phyloP scores from a whole-genome alignment of 2,888 invertebrate species.

The Blastobasis lacticolella region DNA sequence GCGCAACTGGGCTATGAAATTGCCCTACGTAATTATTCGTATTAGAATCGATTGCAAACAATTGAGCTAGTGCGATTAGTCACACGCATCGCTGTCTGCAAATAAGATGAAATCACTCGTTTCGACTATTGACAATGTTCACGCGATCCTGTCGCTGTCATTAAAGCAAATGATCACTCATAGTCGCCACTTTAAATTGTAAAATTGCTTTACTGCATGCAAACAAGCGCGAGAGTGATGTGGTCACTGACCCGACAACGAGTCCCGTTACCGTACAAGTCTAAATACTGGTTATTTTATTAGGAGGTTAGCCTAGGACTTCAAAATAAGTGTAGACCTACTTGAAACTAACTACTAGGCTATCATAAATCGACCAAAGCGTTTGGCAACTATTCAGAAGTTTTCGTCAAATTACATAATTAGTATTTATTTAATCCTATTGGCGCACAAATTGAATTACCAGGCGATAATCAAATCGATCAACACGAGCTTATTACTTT shows the following conservation, averaged over 20 bases:
- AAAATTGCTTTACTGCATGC: conserved; percentile 35
- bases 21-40: conserved; percentile 1
- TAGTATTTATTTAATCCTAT: no score
- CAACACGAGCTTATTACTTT: no score
- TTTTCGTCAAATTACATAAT: no score
- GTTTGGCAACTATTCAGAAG: no score
- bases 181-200: conserved; percentile 26
- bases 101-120: conserved; percentile 17
- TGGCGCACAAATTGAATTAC: no score
- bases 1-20: not conserved
- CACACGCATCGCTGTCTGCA: conserved; percentile 17
- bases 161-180: conserved; percentile 13
- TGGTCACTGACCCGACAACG: conserved; percentile 27
- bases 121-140: not conserved
- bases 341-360: no score
- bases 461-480: no score
- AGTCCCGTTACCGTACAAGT: no score
- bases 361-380: no score
- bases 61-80: conserved; percentile 4
- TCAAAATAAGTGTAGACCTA: no score
- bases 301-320: no score
- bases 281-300: no score
- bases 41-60: not conserved
- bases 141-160: conserved; percentile 7
- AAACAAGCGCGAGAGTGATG: conserved; percentile 19